phyloP scores from a whole-genome alignment of 2,113 vertebrate species.

The Centropristis striata region DNA sequence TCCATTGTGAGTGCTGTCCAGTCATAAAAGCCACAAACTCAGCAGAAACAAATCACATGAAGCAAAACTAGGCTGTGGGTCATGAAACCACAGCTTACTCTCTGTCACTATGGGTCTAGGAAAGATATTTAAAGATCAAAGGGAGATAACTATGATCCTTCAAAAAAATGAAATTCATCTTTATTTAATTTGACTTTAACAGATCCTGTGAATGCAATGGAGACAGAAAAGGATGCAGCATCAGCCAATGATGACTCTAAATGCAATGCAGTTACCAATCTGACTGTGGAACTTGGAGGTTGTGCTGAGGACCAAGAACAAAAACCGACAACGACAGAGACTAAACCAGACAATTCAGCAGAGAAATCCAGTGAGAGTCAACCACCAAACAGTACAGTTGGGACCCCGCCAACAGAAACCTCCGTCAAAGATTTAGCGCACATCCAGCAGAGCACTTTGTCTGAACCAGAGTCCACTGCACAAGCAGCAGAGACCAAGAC shows the following conservation, averaged over 20 bases:
- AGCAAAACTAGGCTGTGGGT: too few relatives aligned
- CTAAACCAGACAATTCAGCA: neutral
- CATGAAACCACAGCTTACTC: too few relatives aligned
- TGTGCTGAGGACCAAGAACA: neutral
- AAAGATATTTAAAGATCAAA: too few relatives aligned
- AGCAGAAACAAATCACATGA: too few relatives aligned
- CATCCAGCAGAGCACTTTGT: neutral
- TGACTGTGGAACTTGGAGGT: conserved; percentile 2
- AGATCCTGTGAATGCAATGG: neutral
- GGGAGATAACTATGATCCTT: neutral
- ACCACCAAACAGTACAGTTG: neutral
- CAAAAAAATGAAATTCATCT: neutral
- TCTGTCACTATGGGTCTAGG: too few relatives aligned
- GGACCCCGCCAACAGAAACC: neutral
- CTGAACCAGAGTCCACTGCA: neutral
- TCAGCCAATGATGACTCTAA: neutral
- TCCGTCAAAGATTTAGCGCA: neutral
- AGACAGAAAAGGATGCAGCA: accelerated
- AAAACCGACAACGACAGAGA: neutral
- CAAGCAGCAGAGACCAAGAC: neutral
- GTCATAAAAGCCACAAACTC: too few relatives aligned
- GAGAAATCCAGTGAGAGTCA: neutral
- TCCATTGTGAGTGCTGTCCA: too few relatives aligned
- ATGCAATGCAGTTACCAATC: accelerated
- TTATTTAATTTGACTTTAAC: neutral